Conservation (phyloP, 2,797 vertebrate species). For the Cygnus olor region DNA sequence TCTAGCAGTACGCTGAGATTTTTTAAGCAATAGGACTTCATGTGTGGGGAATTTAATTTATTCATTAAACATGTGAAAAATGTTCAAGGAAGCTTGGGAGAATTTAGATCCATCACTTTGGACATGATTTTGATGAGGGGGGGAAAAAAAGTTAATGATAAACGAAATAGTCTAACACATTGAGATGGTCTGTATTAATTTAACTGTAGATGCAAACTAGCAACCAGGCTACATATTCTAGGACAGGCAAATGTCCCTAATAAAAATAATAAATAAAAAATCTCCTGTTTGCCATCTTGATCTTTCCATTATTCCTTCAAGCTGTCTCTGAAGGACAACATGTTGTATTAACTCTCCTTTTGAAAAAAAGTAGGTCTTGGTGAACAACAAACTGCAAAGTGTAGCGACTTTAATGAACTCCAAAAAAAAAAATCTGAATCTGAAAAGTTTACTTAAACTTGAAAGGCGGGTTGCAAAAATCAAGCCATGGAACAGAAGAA, state of each 20-base stretch:
- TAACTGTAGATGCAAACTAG: neutral
- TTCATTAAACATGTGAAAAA: conserved; percentile 4
- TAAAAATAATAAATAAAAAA: neutral
- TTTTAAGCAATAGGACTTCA: conserved; percentile 34
- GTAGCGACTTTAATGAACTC: too few relatives aligned
- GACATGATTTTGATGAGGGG: neutral
- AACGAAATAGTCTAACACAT: neutral
- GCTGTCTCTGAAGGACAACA: neutral
- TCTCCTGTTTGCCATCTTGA: neutral
- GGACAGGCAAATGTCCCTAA: neutral
- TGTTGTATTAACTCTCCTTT: neutral
- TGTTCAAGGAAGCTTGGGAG: conserved; percentile 17
- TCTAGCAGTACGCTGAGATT: conserved; percentile 26
- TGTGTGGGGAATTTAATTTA: conserved; percentile 37
- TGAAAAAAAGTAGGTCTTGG: neutral
- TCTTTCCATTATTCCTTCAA: neutral
- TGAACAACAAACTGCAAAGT: neutral
- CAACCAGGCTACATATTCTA: neutral
- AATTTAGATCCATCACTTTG: neutral
- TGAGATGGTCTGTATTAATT: neutral
- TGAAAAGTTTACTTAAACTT: neutral
- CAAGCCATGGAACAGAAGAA: neutral
- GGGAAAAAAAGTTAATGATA: neutral
- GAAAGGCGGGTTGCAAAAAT: neutral
- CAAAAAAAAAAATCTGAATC: neutral